phyloP scores from a whole-genome alignment of 2,113 vertebrate genomes.

The Dermatemys mawii region DNA sequence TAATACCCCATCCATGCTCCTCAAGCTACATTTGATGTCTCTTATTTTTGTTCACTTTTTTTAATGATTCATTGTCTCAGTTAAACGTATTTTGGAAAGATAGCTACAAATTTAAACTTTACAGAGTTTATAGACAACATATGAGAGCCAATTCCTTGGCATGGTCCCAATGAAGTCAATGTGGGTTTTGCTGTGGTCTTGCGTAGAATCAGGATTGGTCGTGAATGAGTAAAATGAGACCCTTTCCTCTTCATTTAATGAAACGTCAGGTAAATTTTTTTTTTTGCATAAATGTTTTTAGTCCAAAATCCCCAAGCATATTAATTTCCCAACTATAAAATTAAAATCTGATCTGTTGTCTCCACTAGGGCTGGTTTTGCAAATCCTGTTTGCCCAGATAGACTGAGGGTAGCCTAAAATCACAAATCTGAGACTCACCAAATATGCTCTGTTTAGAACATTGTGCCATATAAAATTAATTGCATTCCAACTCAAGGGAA shows the following conservation, averaged over 20 bases:
- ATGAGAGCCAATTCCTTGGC: neutral
- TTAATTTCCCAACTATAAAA: constrained; percentile 24
- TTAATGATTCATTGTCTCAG: constrained; percentile 20
- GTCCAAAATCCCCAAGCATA: constrained; percentile 33
- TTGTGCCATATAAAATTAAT: constrained; percentile 67
- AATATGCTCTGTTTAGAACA: constrained; percentile 65
- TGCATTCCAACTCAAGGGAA: constrained; percentile 72
- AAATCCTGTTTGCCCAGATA: constrained; percentile 19
- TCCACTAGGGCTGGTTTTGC: neutral
- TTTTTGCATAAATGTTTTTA: constrained; percentile 15
- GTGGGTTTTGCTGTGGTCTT: neutral
- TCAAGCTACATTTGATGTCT: constrained; percentile 35
- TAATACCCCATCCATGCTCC: constrained; percentile 15
- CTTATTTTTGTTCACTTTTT: constrained; percentile 59
- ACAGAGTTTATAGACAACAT: neutral
- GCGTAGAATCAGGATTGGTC: neutral
- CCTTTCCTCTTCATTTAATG: neutral
- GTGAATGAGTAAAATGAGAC: neutral
- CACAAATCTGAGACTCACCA: constrained; percentile 69
- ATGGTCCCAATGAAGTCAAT: neutral
- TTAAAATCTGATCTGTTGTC: neutral
- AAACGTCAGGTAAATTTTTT: constrained; percentile 26
- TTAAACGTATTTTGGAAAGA: neutral
- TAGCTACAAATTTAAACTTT: neutral
- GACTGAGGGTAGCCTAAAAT: constrained; percentile 43